Base-by-base conservation (phyloP, 2,797 vertebrate genomes). In the Sylvia borin region DNA sequence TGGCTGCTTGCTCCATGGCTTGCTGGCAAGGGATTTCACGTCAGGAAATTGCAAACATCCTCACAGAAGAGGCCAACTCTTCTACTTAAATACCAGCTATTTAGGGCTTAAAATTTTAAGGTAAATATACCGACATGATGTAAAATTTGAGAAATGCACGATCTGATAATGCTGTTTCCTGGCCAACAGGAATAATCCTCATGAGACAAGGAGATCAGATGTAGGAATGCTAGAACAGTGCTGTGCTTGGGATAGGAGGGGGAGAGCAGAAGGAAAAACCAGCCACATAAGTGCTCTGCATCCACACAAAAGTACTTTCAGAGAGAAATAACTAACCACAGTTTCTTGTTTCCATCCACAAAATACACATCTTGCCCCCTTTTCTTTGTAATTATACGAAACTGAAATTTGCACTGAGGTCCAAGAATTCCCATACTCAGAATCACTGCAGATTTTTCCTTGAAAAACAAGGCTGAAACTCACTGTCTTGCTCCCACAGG, bases 21-120 rank as follows among this genome's bases (percentile, higher is more conserved):
- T 77, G 54, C 68, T 78, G 53, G 71, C 47, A 75, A 50, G 31
- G 61, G 54, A 75, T 88, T 94, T 84, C 45, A 71, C 0, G 0
- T 54, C 65, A 93, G 85, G 72, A 92, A 95, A 91, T 42, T 20
- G 79, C 74, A 88, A 80, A 68, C 31, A 68, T 48, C 89, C 85
- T 89, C 57, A 84, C 7, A 21, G 64, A 84, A 74, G 62, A 84
- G 62, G 75, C 42, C 50, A 92, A 58, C 0, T 9, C 43, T 80
- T 74, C 36, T 57, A 51, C 55, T 83, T 72, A 57, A 90, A 74
- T 20, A 55, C 3, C 42, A 74, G 70, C 34, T 90, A 80, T 31
- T 88, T 66, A 60, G 53, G 34, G 40, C 53, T 92, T 83, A 54
- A 57, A 26, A 58, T 64, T 86, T 78, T 57, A 61, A 86, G 64